Base-by-base conservation (phyloP, 2,888 invertebrate species). In the Cephus pulcher region DNA sequence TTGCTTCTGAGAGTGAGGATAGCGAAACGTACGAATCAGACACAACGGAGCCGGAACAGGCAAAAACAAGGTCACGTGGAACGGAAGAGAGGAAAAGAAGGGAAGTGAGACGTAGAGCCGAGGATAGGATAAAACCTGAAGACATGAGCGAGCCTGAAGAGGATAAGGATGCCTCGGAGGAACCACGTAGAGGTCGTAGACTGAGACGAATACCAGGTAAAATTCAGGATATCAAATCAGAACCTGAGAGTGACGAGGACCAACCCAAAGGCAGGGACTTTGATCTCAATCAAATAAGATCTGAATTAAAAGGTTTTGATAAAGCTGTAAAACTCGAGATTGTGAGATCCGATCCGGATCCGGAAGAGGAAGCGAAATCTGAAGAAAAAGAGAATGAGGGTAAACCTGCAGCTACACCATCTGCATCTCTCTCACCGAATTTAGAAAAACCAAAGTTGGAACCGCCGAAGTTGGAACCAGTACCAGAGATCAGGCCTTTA, bases 241-340 rank as follows among this genome's bases (percentile, higher is more conserved):
- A 92, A n/a, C 89, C 92, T 11, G 93, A 93, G 70, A 93, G 92
- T 73, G 93, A 93, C 74, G 93, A 93, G 23, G 93, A 93, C 35
- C 92, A 92, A 76, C 93, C 94, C 0, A 94, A 95, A 88, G 95
- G 95, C 1, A 93, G 96, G 6, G 97, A 97, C 88, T 96, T 96
- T 88, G 97, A 97, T 91, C 93, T 97, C 34, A 96, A 96, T 91
- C 96, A 97, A 92, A 97, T 97, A 79, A 93, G 97, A 83, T 96
- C 96, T 0, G 97, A 97, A 89, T 91, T 97, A 4, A 97, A 97
- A 91, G 97, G 97, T 9, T 94, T 97, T 75, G 94, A 94, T 76
- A 95, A 95, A 85, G 93, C 94, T 12, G 92, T 94, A 0, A 94
- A 94, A 87, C 85, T 93, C n/a, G 91, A 92, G 37, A 87, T 92